Conservation (phyloP, 2,888 invertebrate genomes). For the Lingula anatina region DNA sequence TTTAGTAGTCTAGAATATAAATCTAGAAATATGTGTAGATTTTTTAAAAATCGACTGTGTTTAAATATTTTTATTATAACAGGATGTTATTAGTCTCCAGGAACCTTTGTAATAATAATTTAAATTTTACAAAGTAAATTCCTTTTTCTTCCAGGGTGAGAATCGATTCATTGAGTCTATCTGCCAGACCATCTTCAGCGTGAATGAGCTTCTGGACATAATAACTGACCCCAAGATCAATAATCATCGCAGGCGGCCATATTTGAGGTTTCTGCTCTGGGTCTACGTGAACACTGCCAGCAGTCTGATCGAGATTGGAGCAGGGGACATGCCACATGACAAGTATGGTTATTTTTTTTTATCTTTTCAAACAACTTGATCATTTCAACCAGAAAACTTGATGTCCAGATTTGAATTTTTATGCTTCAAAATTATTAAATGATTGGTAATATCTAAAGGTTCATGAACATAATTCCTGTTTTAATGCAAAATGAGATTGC, state of each 20-base stretch:
- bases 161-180: constrained; percentile 51
- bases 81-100: no score
- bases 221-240: constrained; percentile 34
- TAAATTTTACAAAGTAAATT: no score
- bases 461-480: background rate
- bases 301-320: constrained; percentile 47
- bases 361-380: no score
- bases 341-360: constrained; percentile 10
- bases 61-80: no score
- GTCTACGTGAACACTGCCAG: constrained; percentile 51
- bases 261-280: constrained; percentile 44
- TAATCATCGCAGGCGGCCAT: constrained; percentile 43
- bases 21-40: no score
- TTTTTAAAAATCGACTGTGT: no score
- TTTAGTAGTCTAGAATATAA: no score
- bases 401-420: no score
- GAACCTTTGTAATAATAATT: no score
- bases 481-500: background rate
- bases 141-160: constrained; percentile 35
- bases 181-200: constrained; percentile 49
- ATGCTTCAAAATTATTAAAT: no score
- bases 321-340: constrained; percentile 44
- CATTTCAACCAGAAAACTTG: no score
- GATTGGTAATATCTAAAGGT: background rate
- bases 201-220: constrained; percentile 41